These are phyloP conservation scores for Spicauda simplicius DNA, from an alignment of 2,888 invertebrate species.

Conservation along the genomic window DNA sequence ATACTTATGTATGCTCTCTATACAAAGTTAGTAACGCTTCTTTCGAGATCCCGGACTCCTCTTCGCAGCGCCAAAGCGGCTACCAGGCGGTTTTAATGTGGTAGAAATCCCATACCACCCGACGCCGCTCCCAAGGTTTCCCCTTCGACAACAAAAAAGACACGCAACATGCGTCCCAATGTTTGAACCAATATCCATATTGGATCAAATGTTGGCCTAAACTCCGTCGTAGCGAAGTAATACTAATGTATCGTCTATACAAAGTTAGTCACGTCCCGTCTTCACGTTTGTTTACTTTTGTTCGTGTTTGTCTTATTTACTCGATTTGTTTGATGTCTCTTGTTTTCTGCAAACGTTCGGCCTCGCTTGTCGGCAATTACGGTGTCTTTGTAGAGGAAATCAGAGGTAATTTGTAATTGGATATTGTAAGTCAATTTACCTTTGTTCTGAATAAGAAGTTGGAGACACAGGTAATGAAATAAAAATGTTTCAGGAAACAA, in stretches of 20 bases:
- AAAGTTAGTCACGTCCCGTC: conserved; percentile 57
- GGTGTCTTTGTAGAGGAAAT: conserved; percentile 32
- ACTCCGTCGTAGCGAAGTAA: neutral
- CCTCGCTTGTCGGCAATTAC: conserved; percentile 31
- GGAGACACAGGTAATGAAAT: neutral
- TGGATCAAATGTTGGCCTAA: neutral
- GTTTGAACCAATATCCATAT: too few species aligned
- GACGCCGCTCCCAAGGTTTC: too few species aligned
- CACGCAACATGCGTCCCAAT: too few species aligned
- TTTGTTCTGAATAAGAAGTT: conserved; percentile 12
- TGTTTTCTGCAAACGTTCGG: conserved; percentile 31
- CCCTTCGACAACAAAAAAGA: too few species aligned
- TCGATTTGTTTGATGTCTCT: conserved; percentile 49
- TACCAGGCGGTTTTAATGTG: too few species aligned
- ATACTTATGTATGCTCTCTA: too few species aligned
- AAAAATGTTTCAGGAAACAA: neutral
- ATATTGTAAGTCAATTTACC: conserved; percentile 30
- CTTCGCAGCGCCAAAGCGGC: too few species aligned
- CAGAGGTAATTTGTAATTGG: conserved; percentile 31
- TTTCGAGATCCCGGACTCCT: too few species aligned
- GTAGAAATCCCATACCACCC: too few species aligned
- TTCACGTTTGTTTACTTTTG: conserved; percentile 53
- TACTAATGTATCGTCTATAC: conserved; percentile 1
- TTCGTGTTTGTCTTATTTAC: conserved; percentile 56
- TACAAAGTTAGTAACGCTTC: too few species aligned